Evolutionary conservation across 2,888 invertebrate species (phyloP).

Genomic region (Pseudolycoriella hygida): DNA sequence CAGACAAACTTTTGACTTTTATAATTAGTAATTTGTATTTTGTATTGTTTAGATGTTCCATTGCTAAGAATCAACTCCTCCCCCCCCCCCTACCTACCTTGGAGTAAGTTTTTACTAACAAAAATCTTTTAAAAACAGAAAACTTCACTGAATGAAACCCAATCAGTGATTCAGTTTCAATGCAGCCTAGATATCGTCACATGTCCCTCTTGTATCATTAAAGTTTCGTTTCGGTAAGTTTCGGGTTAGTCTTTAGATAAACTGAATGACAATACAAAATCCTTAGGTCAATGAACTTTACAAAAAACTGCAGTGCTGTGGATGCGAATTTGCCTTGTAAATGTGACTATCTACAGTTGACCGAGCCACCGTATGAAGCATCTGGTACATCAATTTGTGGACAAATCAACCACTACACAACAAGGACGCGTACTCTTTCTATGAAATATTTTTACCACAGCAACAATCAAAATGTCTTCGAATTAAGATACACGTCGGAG

Average conservation of each 20-base stretch:
- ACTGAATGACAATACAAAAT: neutral
- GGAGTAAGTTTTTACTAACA: too few species aligned
- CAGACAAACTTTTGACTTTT: too few species aligned
- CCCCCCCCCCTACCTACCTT: too few species aligned
- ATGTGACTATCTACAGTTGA: constrained; percentile 45
- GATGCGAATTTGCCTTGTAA: constrained; percentile 17
- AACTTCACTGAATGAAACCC: too few species aligned
- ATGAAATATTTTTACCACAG: constrained; percentile 40
- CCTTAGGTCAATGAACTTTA: constrained; percentile 16
- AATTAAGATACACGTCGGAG: constrained; percentile 42
- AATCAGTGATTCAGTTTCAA: constrained; percentile 16
- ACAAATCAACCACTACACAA: constrained; percentile 33
- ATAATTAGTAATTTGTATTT: too few species aligned
- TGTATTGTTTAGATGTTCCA: too few species aligned
- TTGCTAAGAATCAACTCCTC: too few species aligned
- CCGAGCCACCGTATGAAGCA: constrained; percentile 44
- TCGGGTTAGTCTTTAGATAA: too few species aligned
- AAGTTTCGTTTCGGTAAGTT: constrained; percentile 26
- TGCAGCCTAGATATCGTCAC: constrained; percentile 49
- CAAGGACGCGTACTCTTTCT: constrained; percentile 39
- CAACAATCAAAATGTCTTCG: constrained; percentile 40
- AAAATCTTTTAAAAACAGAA: too few species aligned
- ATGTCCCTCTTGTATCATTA: constrained; percentile 48
- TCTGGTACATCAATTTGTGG: constrained; percentile 43
- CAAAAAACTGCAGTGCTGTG: constrained; percentile 18